Evolutionary conservation across 2,113 vertebrate species (phyloP).

Genomic region (Atractosteus spatula): DNA sequence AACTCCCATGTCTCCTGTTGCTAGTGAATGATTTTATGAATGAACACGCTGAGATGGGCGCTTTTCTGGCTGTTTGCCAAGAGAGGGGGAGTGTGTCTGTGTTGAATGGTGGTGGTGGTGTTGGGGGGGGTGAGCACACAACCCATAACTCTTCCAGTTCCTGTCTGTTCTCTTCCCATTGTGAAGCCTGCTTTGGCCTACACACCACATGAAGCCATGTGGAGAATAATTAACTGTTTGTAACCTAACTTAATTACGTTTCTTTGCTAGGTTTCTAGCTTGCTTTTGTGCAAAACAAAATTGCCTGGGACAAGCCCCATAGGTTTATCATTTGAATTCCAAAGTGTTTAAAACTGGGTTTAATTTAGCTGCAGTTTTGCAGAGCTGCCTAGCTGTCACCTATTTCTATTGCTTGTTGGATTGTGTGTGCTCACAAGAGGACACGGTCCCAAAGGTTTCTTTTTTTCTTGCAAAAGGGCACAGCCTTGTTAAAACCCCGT

Average conservation of each 20-base stretch:
- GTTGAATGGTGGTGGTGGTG: neutral
- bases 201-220: neutral
- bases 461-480: too few relatives aligned
- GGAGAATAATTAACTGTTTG: neutral
- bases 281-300: neutral
- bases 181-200: neutral
- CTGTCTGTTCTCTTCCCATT: neutral
- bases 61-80: neutral
- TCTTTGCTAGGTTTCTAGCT: neutral
- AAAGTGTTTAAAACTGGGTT: too few relatives aligned
- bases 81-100: neutral
- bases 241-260: neutral
- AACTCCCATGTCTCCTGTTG: neutral
- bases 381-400: too few relatives aligned
- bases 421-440: too few relatives aligned
- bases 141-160: neutral
- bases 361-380: too few relatives aligned
- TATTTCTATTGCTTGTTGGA: too few relatives aligned
- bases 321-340: too few relatives aligned
- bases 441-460: too few relatives aligned
- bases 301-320: too few relatives aligned
- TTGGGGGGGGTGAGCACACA: too few relatives aligned
- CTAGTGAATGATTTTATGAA: constrained; percentile 1
- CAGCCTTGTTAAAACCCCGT: too few relatives aligned
- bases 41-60: neutral